Base-by-base conservation (phyloP, 1,140 invertebrate species). In the Orius insidiosus region DNA sequence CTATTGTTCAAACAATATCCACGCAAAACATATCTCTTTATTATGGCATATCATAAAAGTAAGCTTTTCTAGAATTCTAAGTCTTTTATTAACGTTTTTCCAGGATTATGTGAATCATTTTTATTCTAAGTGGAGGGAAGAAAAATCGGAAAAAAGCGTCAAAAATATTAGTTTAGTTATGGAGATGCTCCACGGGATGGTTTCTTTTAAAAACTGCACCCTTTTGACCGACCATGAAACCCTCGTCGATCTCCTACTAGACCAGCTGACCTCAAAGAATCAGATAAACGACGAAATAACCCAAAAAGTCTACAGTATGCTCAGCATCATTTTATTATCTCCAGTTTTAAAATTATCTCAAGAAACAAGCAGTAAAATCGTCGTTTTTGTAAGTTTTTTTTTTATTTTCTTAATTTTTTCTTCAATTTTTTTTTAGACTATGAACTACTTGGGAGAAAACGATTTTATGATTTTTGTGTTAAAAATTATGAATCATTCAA, bases 281-380 rank as follows among this genome's bases (percentile, higher is more conserved):
- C 59, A 68, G 18, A 61, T 69, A 1, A 65, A 71, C 43, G 55
- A 55, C 49, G 11, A 11, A 3, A 13, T 31, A 31, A 14, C 39
- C 2, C 34, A 38, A n/a, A 14, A n/a, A 19, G 16, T 34, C 10
- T 44, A 13, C 9, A 68, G 75, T 53, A 65, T 76, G 50, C 63
- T 67, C 13, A 65, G 71, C 3, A 54, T 70, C n/a, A 61, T 78
- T 51, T 58, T 80, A 8, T 55, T 76, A 1, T 75, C 74, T 13
- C 56, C 66, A n/a, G 66, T 68, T 47, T 57, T 78, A 3, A 68
- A 67, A 49, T 42, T 55, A 18, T 70, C 70, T 13, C 80, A 85
- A 61, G 74, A 83, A 57, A 69, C 75, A 56, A 71, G 76, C 2
- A 75, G 71, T 40, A 64, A 69, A 10, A 60, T 84, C 40, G 63